Base-by-base conservation (phyloP, 2,888 invertebrate genomes). In the Eucera pruinosa region DNA sequence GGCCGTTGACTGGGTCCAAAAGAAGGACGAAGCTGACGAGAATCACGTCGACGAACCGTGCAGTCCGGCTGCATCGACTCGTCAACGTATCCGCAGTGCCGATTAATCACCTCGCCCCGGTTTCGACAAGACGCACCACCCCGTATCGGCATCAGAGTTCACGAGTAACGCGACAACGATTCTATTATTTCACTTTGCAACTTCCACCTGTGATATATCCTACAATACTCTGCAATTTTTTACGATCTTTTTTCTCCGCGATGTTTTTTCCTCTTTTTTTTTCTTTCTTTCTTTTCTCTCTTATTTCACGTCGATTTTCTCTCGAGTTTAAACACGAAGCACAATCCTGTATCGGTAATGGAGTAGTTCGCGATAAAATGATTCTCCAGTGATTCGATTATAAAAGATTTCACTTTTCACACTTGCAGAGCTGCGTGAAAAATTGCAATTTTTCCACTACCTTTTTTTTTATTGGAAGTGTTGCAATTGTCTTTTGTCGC, bases 91-190 rank as follows among this genome's bases (percentile, higher is more conserved):
- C 78, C 82, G 83, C 81, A 71, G 54, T 62, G 55, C 54, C 81
- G 83, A 83, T 83, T 83, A 82, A 83, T 82, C 83, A 67, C 65
- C 61, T 55, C 64, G 82, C 58, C 80, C 80, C 70, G 71, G 58
- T 80, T 77, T 80, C 83, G 62, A 77, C 50, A 72, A 80, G 76
- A 76, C 65, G 57, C 64, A 25, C 62, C 58, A 54, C 25, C 69
- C 36, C 47, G 52, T 55, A 55, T 43, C 45, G 27, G 25, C 64
- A 36, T 75, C 76, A 50, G 43, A 57, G 64, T 76, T 65, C 74
- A 52, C 11, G 25, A 48, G 41, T 18, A 39, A 71, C 66, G 66
- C 41, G 33, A 47, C 43, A 30, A 52, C 62, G 33, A 27, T 62
- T 48, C 30, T 71, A 50, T n/a, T n/a, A n/a, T 74, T 55, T 41